These are phyloP conservation scores for Rhynchotus rufescens DNA, from an alignment of 2,797 vertebrate species.

Conservation along the genomic window DNA sequence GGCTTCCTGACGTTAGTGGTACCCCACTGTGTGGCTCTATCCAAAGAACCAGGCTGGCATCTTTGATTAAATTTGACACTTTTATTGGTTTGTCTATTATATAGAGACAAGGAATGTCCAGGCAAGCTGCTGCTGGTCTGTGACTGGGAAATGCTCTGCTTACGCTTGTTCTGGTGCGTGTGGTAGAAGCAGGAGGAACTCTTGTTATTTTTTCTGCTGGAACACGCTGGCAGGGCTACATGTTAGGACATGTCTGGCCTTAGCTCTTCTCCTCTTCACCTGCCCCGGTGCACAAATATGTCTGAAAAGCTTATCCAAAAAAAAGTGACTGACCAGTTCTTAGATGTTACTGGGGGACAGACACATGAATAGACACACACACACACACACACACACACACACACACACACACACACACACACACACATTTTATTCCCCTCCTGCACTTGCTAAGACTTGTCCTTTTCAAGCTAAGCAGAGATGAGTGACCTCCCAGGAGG, in stretches of 20 bases:
- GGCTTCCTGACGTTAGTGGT: background rate
- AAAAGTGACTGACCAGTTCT: background rate
- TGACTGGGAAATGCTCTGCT: background rate
- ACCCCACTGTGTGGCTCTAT: background rate
- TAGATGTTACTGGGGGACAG: background rate
- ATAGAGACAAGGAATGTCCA: background rate
- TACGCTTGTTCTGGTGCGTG: background rate
- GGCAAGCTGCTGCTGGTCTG: background rate
- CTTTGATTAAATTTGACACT: background rate
- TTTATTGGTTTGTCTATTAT: background rate
- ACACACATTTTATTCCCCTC: background rate
- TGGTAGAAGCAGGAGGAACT: background rate
- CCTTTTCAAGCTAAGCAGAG: background rate
- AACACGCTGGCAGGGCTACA: background rate
- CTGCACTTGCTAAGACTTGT: background rate
- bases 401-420: no score
- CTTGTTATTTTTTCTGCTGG: background rate
- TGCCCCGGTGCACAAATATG: constrained; percentile 7
- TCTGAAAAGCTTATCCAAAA: background rate
- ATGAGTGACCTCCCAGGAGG: background rate
- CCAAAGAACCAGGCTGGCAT: background rate
- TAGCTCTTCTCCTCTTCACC: background rate
- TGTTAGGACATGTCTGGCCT: background rate
- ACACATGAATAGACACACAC: background rate
- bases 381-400: no score